Base-by-base conservation (phyloP, 2,888 invertebrate genomes). In the Nesidiocoris tenuis region DNA sequence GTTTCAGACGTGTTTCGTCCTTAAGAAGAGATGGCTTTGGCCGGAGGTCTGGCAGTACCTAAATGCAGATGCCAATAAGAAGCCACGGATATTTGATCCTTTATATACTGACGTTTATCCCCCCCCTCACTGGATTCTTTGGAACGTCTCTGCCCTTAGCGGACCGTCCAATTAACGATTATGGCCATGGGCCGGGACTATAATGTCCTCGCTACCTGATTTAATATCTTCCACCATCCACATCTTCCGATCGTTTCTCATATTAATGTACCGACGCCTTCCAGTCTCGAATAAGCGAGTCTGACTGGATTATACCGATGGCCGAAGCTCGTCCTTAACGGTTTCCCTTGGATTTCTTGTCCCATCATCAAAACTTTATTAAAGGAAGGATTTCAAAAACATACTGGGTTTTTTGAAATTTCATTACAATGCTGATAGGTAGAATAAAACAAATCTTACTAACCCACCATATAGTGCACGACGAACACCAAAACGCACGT, bases 161-260 rank as follows among this genome's bases (percentile, higher is more conserved):
- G 12, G 39, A 39, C 39, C 39, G 65, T 39, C 67, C 74, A 74
- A 74, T 74, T 74, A 74, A 74, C 74, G 74, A 74, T 74, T 74
- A 74, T 74, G 74, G 74, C 65, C 65, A 74, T 74, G 74, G 74
- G 25, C 57, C 65, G 39, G 22, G 64, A 24, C 74, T 65, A 54
- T 64, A 56, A 64, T 65, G 74, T 74, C 74, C 57, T 3, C 17
- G 12, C 59, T 61, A 71, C 64, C 74, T 74, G 65, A 74, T 74
- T 74, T 74, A 74, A 74, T 22, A 64, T 74, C 74, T 65, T 65
- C 74, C 25, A 57, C 56, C 56, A 55, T 54, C 21, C 54, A 18
- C 67, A 67, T 67, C 56, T 39, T 39, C 39, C 39, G 39, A 39
- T 24, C 65, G 24, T 65, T 24, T 74, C 74, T 74, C 74, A 74